Percentiles rank a stretch among this genome's conserved stretches.
Conservation (phyloP, 1,140 invertebrate species). For the Drosophila aff. region DNA sequence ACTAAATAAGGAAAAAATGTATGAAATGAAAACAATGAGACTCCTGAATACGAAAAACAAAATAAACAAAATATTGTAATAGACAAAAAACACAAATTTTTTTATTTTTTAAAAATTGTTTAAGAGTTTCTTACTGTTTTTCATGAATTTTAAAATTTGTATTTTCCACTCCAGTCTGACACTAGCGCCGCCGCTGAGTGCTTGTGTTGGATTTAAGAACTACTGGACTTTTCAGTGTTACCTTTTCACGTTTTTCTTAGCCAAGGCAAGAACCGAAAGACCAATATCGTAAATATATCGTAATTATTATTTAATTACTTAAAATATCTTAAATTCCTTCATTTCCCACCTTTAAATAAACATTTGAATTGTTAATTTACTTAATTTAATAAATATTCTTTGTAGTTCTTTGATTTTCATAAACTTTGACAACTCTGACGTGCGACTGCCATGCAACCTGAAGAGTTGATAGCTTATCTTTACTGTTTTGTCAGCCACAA, state of each 20-base stretch:
- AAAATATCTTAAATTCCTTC: too few relatives aligned
- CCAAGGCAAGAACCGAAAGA: neutral
- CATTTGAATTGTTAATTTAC: neutral
- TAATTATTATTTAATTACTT: neutral
- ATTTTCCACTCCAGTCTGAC: neutral
- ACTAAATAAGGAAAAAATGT: constrained; percentile 57
- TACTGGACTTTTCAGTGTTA: neutral
- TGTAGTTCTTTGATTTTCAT: neutral
- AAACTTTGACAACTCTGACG: constrained; percentile 6
- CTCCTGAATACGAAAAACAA: constrained; percentile 67
- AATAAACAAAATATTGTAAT: constrained; percentile 60
- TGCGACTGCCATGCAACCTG: constrained; percentile 5
- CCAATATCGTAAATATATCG: constrained; percentile 7
- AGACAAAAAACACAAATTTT: constrained; percentile 32
- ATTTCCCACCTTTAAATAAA: neutral
- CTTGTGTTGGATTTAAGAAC: neutral
- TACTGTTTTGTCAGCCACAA: constrained; percentile 23
- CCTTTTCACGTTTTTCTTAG: neutral
- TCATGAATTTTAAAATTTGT: neutral
- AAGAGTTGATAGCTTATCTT: constrained; percentile 65
- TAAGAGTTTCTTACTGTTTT: neutral
- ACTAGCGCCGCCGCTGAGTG: constrained; percentile 5
- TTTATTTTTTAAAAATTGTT: neutral
- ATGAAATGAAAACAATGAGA: constrained; percentile 81
- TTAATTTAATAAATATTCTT: neutral